Conservation (phyloP, 2,113 vertebrate species). For the Oenanthe oenanthe region DNA sequence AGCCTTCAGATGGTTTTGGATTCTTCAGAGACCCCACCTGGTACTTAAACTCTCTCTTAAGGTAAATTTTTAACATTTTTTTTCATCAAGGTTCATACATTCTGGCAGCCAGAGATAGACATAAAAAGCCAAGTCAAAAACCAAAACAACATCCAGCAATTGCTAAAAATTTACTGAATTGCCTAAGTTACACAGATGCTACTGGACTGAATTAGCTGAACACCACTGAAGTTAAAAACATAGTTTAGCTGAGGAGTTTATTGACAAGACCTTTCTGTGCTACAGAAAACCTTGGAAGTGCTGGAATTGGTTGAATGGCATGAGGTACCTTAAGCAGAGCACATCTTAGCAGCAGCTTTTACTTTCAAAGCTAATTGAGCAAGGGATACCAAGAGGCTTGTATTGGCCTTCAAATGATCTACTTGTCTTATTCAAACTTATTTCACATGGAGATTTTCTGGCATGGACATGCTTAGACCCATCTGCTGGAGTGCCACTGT, state of each 20-base stretch:
- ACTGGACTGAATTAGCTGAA: background rate
- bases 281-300: background rate
- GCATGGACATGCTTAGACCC: slow-evolving; percentile 14
- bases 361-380: background rate
- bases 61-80: background rate
- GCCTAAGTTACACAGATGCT: background rate
- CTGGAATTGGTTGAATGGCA: background rate
- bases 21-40: background rate
- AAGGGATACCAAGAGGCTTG: background rate
- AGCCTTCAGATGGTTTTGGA: background rate
- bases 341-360: background rate
- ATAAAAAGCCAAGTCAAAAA: background rate
- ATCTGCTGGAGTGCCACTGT: slow-evolving; percentile 61
- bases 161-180: background rate
- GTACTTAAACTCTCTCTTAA: background rate
- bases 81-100: background rate
- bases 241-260: background rate
- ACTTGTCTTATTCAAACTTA: background rate
- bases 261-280: background rate
- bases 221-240: background rate
- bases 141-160: background rate
- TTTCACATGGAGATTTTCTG: slow-evolving; percentile 44
- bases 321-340: background rate
- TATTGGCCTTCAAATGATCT: background rate
- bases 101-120: background rate